Evolutionary conservation across 2,888 invertebrate genomes (phyloP), one percentile per base, ranked within the genome.

Genomic region (Tiliacea aurago): DNA sequence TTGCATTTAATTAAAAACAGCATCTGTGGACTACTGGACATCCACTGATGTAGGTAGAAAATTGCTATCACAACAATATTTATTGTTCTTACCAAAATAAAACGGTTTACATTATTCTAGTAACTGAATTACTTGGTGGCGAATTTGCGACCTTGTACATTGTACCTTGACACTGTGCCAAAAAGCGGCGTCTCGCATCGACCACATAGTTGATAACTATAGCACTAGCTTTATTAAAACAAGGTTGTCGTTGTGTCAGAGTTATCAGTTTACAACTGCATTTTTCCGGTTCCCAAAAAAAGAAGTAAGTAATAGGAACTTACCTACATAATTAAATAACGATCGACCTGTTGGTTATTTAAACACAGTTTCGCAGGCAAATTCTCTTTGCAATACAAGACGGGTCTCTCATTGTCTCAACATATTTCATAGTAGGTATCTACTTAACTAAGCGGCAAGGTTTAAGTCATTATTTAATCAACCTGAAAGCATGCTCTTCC

Each of bases 401-500:
- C 18, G 2, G 15, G n/a, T 41, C 37, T 15, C n/a, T 64, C 28
- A 76, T 23, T 78, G 20, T 51, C 45, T 59, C 51, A 47, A 47
- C 47, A 80, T 33, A 47, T 80, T 80, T 71, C 41, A 33, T 33
- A 72, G 55, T 43, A 11, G 4, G 11, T 56, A 33, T 13, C 15
- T 43, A 68, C 28, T 33, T 41, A 51, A n/a, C 37, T 49, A 53
- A 58, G 41, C 56, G 53, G 13, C 74, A 59, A 59, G 45, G 51
- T 61, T 76, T 43, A 71, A 77, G 49, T 58, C 51, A 78, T 81
- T 73, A 87, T 83, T 78, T 73, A 86, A 85, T 76, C 62, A 53
- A 61, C 15, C 67, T 72, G 63, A 66, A 58, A 64, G 53, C 28
- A 37, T 58, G 37, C 55, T 76, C 64, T 47, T 37, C 56, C 37